Base-by-base conservation (phyloP, 2,113 vertebrate species). In the Cephalopterus ornatus region DNA sequence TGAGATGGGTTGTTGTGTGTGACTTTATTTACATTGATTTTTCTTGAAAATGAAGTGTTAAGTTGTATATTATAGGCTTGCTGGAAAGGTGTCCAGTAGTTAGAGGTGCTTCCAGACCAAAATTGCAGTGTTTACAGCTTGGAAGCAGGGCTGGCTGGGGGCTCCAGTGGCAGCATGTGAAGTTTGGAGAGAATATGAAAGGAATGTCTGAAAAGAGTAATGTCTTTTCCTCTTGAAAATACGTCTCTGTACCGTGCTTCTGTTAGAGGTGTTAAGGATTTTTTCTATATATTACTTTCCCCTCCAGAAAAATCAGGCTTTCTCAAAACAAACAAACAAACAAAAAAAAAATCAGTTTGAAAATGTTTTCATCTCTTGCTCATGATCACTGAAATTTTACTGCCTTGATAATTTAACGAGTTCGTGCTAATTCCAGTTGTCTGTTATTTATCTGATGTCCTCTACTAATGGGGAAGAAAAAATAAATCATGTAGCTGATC, bases 11-110 rank as follows among this genome's bases (percentile, higher is more conserved):
- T 68, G 87, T 89, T 96, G 85, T 10, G 32, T 2, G 16, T 96
- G 95, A 97, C 97, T 97, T 97, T 44, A 95, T 98, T 98, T 97
- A 78, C 96, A 97, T 96, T 88, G 90, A 94, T 98, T 95, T 95
- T 97, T 92, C 79, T 94, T 82, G 95, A 85, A 96, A 98, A 97
- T 87, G 84, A 97, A 97, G 96, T 97, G 81, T 66, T 73, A 78
- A 97, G 94, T 90, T 97, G 88, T 83, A 33, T 72, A 41, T 96
- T 95, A 88, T 20, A 59, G 75, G 56, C 76, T 85, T 72, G 87
- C 74, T 94, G 72, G 87, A 85, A 92, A 97, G 85, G 79, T 91
- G 76, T 67, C 67, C 44, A 27, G 44, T 78, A 55, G 55, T 84
- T 73, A 35, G 73, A 94, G 52, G 72, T 96, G 49, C 89, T 71